A percentile compares a stretch with the other conserved stretches of the same genome.
phyloP scores from a whole-genome alignment of 2,797 vertebrate species.

The Scolopax bukidnonensis region DNA sequence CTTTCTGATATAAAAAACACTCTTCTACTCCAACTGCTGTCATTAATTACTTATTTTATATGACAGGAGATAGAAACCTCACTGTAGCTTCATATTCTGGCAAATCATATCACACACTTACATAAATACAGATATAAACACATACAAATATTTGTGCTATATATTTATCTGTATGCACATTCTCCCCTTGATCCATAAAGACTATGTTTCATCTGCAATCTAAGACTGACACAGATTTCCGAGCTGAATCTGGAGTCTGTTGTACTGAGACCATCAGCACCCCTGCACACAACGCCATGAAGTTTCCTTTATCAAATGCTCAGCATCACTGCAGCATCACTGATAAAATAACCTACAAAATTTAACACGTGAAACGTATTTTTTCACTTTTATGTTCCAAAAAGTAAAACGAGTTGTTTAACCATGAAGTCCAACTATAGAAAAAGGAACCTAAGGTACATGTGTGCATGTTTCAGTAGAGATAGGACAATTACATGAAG shows the following conservation, averaged over 20 bases:
- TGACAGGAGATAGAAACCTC: background rate
- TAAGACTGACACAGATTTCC: background rate
- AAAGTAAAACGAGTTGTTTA: background rate
- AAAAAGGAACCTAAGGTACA: background rate
- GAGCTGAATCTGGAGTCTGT: background rate
- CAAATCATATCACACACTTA: background rate
- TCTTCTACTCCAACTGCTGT: background rate
- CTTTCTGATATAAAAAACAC: background rate
- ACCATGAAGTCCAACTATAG: background rate
- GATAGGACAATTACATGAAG: background rate
- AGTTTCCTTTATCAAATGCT: background rate
- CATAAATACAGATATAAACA: background rate
- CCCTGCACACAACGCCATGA: background rate
- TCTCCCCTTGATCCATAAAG: background rate
- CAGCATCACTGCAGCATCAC: background rate
- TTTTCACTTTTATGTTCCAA: background rate
- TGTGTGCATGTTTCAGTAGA: background rate
- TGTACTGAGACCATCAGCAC: background rate
- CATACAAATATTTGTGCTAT: background rate
- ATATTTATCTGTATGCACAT: background rate
- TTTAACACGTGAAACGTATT: background rate
- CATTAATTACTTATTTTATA: background rate
- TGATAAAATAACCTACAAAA: background rate
- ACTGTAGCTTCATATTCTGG: background rate
- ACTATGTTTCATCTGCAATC: background rate